A percentile compares a stretch with the other conserved stretches of the same genome.
These are phyloP conservation scores for Gymnobelideus leadbeateri DNA, from an alignment of 2,113 vertebrate genomes.

Conservation along the genomic window DNA sequence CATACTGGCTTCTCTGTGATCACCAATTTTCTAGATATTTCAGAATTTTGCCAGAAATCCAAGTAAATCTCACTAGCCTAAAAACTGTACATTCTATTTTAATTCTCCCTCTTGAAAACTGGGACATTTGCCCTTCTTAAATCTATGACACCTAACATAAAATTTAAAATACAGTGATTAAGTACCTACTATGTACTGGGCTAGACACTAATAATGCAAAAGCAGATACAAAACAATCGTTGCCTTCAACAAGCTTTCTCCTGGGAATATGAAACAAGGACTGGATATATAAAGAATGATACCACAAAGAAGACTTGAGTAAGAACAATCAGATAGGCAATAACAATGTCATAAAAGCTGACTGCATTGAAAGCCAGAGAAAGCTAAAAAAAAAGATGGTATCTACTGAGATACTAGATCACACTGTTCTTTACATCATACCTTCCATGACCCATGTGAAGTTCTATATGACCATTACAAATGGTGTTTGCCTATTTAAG, in stretches of 20 bases:
- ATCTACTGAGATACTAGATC: not conserved
- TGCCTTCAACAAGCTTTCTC: not conserved
- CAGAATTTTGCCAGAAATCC: not conserved
- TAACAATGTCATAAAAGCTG: not conserved
- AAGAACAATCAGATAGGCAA: not conserved
- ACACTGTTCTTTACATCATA: not conserved
- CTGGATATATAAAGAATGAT: not conserved
- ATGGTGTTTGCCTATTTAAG: not conserved
- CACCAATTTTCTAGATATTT: not conserved
- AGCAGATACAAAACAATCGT: not conserved
- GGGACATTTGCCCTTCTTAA: not conserved
- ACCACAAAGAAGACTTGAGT: not conserved
- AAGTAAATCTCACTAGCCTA: not conserved
- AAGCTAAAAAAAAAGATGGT: not conserved
- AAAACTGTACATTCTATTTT: not conserved
- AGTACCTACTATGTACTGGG: not conserved
- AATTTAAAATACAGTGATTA: not conserved
- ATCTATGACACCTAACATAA: not conserved
- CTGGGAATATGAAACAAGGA: not conserved
- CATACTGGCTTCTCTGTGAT: not conserved
- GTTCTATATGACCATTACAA: not conserved
- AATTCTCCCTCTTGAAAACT: not conserved
- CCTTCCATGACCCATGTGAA: not conserved
- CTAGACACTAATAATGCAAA: not conserved
- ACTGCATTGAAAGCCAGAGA: not conserved